Evolutionary conservation across 2,113 vertebrate species (phyloP).

Genomic region (Danio rerio): DNA sequence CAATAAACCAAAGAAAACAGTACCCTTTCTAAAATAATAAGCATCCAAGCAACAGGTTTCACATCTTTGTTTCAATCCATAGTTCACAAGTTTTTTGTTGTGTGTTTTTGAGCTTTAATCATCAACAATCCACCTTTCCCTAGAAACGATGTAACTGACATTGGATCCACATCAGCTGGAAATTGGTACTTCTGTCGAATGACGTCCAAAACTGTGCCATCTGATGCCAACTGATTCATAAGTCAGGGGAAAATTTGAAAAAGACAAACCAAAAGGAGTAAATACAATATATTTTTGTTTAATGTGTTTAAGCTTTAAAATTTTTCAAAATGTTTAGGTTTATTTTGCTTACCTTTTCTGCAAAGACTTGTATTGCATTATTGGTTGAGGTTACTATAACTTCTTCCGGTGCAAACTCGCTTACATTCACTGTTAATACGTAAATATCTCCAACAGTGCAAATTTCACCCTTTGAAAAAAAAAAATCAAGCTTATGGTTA

Average conservation of each 20-base stretch:
- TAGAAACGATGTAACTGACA: constrained; percentile 81
- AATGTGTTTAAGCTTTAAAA: too few species aligned
- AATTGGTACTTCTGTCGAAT: constrained; percentile 90
- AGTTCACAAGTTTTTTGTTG: constrained; percentile 48
- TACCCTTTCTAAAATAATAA: too few species aligned
- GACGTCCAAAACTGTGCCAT: constrained; percentile 85
- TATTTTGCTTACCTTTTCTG: constrained; percentile 85
- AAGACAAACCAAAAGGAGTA: background rate
- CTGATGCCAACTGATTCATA: constrained; percentile 76
- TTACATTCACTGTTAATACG: constrained; percentile 87
- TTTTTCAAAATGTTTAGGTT: background rate
- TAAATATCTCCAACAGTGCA: constrained; percentile 84
- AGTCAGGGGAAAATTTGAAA: background rate
- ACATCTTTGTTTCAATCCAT: background rate
- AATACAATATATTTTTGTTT: background rate
- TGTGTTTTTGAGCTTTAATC: constrained; percentile 82
- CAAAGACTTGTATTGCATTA: constrained; percentile 88
- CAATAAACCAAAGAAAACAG: background rate
- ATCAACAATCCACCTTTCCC: constrained; percentile 80
- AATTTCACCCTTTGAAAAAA: constrained; percentile 71
- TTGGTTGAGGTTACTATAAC: constrained; percentile 88
- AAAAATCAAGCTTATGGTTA: background rate
- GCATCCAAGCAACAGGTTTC: background rate
- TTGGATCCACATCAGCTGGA: constrained; percentile 88
- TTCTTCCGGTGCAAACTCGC: constrained; percentile 88